Evolutionary conservation across 2,797 vertebrate genomes (phyloP).

Genomic region (Hippopotamyrus pictus): DNA sequence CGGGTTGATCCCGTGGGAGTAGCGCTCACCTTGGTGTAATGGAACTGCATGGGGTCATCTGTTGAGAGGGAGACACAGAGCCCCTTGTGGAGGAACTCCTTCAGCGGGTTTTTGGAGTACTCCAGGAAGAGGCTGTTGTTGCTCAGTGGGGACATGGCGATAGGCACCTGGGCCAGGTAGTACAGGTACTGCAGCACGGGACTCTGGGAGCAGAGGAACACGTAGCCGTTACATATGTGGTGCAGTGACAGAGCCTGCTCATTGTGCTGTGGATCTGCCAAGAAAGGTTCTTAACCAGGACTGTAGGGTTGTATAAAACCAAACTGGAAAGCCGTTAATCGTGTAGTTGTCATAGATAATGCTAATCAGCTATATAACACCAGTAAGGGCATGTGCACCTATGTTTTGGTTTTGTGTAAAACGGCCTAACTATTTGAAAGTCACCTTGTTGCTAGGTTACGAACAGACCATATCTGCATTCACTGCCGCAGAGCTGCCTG

Average conservation of each 20-base stretch:
- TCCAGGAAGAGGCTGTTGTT: constrained; percentile 95
- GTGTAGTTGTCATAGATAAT: background rate
- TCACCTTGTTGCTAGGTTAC: background rate
- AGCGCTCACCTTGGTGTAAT: constrained; percentile 86
- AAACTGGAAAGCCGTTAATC: background rate
- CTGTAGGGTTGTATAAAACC: background rate
- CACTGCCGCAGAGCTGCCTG: background rate
- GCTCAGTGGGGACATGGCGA: constrained; percentile 97
- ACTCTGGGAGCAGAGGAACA: constrained; percentile 65
- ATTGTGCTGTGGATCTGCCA: background rate
- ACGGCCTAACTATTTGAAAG: background rate
- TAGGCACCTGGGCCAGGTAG: constrained; percentile 91
- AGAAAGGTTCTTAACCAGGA: background rate
- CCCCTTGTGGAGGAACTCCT: constrained; percentile 91
- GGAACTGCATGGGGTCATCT: constrained; percentile 95
- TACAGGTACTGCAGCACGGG: constrained; percentile 94
- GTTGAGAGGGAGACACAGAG: constrained; percentile 89
- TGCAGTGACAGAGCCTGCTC: background rate
- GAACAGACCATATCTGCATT: background rate
- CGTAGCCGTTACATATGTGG: background rate
- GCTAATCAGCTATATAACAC: background rate
- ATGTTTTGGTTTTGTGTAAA: background rate
- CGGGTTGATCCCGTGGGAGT: background rate
- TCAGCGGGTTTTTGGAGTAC: constrained; percentile 90
- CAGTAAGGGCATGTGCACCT: background rate